Conservation (phyloP, 2,797 vertebrate genomes). For the Acrossocheilus wenchowensis region DNA sequence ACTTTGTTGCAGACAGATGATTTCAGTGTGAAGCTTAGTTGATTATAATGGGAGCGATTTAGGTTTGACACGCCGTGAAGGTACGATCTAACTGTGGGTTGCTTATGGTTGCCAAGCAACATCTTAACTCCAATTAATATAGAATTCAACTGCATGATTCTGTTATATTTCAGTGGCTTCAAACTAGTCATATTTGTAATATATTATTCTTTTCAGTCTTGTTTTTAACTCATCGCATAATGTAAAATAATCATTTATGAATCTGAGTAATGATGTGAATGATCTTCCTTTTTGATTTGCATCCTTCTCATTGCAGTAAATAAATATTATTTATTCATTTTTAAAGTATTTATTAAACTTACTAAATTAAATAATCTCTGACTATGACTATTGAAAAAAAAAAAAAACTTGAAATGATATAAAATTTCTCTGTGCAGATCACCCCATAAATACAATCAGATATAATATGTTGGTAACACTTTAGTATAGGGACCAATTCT, state of each 20-base stretch:
- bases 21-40: not conserved
- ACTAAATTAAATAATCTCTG: not conserved
- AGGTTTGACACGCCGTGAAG: not conserved
- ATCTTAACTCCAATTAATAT: not conserved
- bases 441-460: not conserved
- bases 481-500: not conserved
- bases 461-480: not conserved
- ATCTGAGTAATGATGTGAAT: not conserved
- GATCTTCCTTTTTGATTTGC: not conserved
- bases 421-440: not conserved
- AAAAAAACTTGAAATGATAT: not conserved
- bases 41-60: not conserved
- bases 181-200: not conserved
- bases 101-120: not conserved
- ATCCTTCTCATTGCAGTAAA: not conserved
- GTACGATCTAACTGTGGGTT: not conserved
- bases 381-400: too few species aligned
- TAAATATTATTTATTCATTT: too few species aligned
- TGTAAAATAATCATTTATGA: not conserved
- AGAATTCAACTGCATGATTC: not conserved
- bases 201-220: not conserved
- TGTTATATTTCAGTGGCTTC: not conserved
- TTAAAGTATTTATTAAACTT: not conserved
- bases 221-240: not conserved
- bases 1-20: not conserved